These are phyloP conservation scores for Listronotus oregonensis DNA, from an alignment of 1,140 invertebrate species.

Conservation along the genomic window DNA sequence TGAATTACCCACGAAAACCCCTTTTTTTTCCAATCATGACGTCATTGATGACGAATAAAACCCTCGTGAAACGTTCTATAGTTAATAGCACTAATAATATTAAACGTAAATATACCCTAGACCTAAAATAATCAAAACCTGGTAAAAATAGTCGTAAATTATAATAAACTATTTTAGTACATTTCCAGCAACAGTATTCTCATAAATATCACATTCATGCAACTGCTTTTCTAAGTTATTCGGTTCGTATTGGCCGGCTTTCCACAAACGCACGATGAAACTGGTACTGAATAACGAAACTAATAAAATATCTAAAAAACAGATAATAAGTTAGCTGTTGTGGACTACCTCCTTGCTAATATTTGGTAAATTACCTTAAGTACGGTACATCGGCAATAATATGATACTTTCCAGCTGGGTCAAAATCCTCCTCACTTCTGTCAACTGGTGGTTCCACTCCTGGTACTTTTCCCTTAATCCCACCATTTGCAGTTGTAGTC, in stretches of 20 bases:
- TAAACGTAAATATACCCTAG: too few relatives aligned
- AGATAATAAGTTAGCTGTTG: too few relatives aligned
- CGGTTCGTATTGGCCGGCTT: conserved; percentile 78
- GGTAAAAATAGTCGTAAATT: too few relatives aligned
- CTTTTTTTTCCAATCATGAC: too few relatives aligned
- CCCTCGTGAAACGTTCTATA: too few relatives aligned
- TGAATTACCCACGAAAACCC: too few relatives aligned
- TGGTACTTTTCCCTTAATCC: conserved; percentile 74
- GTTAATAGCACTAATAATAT: too few relatives aligned
- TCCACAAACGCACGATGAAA: conserved; percentile 85
- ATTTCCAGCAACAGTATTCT: conserved; percentile 76
- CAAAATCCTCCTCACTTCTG: conserved; percentile 80
- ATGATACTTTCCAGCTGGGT: conserved; percentile 85
- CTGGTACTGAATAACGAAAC: conserved; percentile 88
- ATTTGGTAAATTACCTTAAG: conserved; percentile 74
- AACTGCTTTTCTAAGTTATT: conserved; percentile 69
- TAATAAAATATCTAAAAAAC: conserved; percentile 85
- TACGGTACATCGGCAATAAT: conserved; percentile 83
- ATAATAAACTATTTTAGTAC: conserved; percentile 63
- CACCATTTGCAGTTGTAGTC: conserved; percentile 82
- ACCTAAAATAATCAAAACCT: too few relatives aligned
- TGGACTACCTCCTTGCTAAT: too few relatives aligned
- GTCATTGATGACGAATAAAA: too few relatives aligned
- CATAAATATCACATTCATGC: conserved; percentile 84
- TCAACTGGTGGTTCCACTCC: conserved; percentile 76